Evolutionary conservation across 2,113 vertebrate genomes (phyloP), one percentile per base, ranked within the genome.

Genomic region (Prinia subflava): DNA sequence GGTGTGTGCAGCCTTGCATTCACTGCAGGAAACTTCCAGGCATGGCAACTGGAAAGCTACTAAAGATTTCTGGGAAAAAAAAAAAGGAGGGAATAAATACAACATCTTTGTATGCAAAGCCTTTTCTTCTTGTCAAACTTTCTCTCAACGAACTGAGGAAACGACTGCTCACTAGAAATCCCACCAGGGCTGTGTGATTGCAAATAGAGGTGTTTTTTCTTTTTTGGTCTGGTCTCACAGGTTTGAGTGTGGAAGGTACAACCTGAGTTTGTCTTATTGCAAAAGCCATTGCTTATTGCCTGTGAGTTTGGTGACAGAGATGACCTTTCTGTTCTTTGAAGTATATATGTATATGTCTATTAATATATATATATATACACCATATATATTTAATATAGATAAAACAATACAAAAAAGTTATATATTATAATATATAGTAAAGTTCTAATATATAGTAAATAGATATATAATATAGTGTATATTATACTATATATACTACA

Each of bases 321-420:
- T 6, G 37, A 9, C 10, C 33, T 82, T 84, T 46, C 16, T 81
- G 37, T 50, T 79, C 17, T 30, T 49, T 82, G 10, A 37, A 37
- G 33, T 31, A 8, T 1, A 9, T 2, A 13, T 16, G 42, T 6
- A 10, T 13, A 3, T 0, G 4, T 10, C 6, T 19, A 5, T 69
- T 46, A 49, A 67, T n/a, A n/a, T n/a, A n/a, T n/a, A n/a, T n/a
- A 56, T 23, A 47, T 44, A 44, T 44, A n/a, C n/a, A n/a, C n/a
- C n/a, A 44, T 44, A 44, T 18, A 44, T 44, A 44, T 44, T 44
- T 44, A 18, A 44, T 44, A 44, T 16, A 44, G 14, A 44, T 18
- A 44, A 44, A 44, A 44, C 16, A 44, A 44, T 44, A 19, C 18
- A 44, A 18, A 44, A 46, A 10, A 39, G n/a, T 39, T 46, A 46